Percentiles rank a stretch among this genome's conserved stretches.
Evolutionary conservation across 2,888 invertebrate species (phyloP).

Genomic region (Netelia virgata): DNA sequence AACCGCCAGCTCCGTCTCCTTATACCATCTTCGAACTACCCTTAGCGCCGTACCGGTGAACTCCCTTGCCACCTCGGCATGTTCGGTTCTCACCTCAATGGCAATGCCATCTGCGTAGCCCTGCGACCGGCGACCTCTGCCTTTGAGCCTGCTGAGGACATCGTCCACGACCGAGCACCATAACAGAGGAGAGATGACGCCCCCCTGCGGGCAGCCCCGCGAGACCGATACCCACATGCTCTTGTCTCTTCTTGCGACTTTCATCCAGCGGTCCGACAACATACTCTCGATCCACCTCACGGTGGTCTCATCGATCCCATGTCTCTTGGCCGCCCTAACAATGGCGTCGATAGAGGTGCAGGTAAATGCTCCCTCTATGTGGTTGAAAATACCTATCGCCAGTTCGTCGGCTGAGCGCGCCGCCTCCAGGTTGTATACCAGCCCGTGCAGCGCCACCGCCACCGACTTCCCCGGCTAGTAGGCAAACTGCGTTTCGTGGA

Average conservation of each 20-base stretch:
- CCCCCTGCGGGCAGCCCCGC: slow-evolving; percentile 29
- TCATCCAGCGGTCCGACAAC: neutral
- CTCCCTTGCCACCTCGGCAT: too few relatives aligned
- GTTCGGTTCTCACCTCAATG: slow-evolving; percentile 24
- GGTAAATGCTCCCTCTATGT: slow-evolving; percentile 68
- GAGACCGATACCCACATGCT: neutral
- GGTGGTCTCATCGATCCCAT: too few relatives aligned
- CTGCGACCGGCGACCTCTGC: slow-evolving; percentile 22
- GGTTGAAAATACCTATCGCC: slow-evolving; percentile 59
- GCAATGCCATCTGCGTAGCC: slow-evolving; percentile 46
- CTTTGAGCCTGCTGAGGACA: slow-evolving; percentile 11
- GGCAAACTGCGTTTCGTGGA: slow-evolving; percentile 66
- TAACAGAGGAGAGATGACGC: slow-evolving; percentile 35
- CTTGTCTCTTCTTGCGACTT: neutral
- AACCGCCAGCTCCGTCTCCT: slow-evolving; percentile 31
- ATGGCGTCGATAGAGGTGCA: slow-evolving; percentile 49
- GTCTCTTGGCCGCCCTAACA: too few relatives aligned
- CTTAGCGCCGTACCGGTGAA: too few relatives aligned
- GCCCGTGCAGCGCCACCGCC: slow-evolving; percentile 58
- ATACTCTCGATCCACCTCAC: slow-evolving; percentile 38
- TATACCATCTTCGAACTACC: slow-evolving; percentile 40
- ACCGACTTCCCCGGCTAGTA: slow-evolving; percentile 68
- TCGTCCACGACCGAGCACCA: slow-evolving; percentile 45
- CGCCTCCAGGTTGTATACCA: slow-evolving; percentile 59
- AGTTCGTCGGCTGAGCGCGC: neutral